Conservation (phyloP, 2,797 vertebrate genomes). For the Myripristis jacobus region DNA sequence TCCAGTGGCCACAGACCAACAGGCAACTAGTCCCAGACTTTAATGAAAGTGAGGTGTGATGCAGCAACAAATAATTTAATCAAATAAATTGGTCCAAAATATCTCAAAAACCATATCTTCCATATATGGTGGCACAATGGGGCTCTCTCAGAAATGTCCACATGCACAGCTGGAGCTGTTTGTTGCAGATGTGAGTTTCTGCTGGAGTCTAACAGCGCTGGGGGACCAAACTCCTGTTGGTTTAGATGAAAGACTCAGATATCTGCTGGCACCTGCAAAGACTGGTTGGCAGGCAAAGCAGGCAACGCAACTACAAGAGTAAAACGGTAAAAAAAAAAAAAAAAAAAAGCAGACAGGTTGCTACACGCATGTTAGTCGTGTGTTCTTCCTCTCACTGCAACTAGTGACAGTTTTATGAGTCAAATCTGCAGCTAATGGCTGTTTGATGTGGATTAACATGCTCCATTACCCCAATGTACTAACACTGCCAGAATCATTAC, state of each 20-base stretch:
- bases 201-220: not conserved
- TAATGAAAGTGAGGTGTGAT: conserved; percentile 66
- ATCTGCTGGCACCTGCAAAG: conserved; percentile 31
- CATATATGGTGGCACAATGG: not conserved
- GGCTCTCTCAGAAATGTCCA: conserved; percentile 28
- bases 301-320: not conserved
- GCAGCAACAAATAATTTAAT: conserved; percentile 60
- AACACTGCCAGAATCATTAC: conserved; percentile 78
- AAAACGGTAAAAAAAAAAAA: not conserved
- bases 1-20: conserved; percentile 62
- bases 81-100: conserved; percentile 54
- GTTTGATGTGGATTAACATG: conserved; percentile 83
- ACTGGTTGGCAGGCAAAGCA: not conserved
- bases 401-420: conserved; percentile 57
- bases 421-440: conserved; percentile 76
- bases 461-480: conserved; percentile 80
- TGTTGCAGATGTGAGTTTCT: not conserved
- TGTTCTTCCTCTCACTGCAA: conserved; percentile 42
- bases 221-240: conserved; percentile 35
- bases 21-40: conserved; percentile 56
- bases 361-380: conserved; percentile 34
- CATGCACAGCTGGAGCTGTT: conserved; percentile 10
- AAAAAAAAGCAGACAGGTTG: conserved; percentile 13
- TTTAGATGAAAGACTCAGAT: conserved; percentile 21
- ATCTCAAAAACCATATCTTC: conserved; percentile 40